Evolutionary conservation across 2,113 vertebrate species (phyloP).

Genomic region (Pao palembangensis): DNA sequence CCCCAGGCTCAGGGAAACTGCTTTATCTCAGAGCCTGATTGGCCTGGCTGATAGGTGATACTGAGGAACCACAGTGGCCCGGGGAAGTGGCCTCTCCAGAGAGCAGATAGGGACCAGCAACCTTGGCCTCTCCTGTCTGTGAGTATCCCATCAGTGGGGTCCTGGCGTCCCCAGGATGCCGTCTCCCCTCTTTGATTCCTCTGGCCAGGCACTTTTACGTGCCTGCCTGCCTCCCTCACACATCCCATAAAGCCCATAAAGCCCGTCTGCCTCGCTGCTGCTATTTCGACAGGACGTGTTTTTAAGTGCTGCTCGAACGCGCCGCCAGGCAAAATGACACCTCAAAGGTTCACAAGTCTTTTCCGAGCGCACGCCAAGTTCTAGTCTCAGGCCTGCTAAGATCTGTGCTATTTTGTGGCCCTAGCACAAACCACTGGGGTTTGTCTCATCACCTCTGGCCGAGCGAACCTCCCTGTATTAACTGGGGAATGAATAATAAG

Average conservation of each 20-base stretch:
- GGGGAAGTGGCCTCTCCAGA: constrained; percentile 73
- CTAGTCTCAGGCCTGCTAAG: constrained; percentile 46
- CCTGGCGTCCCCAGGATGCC: constrained; percentile 35
- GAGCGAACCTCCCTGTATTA: constrained; percentile 30
- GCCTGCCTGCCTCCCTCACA: constrained; percentile 43
- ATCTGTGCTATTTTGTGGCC: constrained; percentile 52
- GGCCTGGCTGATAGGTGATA: constrained; percentile 84
- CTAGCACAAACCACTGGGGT: constrained; percentile 30
- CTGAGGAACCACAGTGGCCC: constrained; percentile 79
- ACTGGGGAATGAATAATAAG: constrained; percentile 13
- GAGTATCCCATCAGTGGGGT: constrained; percentile 42
- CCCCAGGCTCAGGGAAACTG: constrained; percentile 81
- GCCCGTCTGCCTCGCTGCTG: constrained; percentile 49
- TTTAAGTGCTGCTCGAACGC: constrained; percentile 69
- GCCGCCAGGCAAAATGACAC: constrained; percentile 59
- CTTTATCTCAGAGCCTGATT: constrained; percentile 90
- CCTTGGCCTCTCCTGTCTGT: constrained; percentile 70
- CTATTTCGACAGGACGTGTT: constrained; percentile 60
- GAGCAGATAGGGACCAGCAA: constrained; percentile 61
- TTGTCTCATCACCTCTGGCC: constrained; percentile 32
- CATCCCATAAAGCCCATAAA: constrained; percentile 57
- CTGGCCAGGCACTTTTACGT: constrained; percentile 47
- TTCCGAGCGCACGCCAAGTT: constrained; percentile 44
- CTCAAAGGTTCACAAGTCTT: constrained; percentile 61
- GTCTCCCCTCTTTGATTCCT: constrained; percentile 58